Conservation (phyloP, 2,888 invertebrate genomes). For the Orthonychiurus folsomi region DNA sequence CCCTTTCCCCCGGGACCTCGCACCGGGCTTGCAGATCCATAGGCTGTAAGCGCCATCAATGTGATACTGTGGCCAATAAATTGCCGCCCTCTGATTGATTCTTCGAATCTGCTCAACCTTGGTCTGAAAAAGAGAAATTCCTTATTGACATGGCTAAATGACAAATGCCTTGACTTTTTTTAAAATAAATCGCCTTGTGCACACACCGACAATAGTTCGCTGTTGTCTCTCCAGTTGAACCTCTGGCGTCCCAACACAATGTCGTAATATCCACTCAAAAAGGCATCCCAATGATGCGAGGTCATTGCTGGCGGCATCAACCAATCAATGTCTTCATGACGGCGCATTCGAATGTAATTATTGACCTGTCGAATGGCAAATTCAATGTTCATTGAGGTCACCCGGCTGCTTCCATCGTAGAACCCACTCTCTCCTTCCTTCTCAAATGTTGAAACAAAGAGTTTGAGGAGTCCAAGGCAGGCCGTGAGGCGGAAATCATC, state of each 20-base stretch:
- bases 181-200: too few species aligned
- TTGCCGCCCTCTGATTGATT: not conserved
- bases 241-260: conserved; percentile 51
- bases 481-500: conserved; percentile 85
- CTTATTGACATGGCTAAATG: not conserved
- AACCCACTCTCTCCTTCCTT: conserved; percentile 50
- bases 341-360: conserved; percentile 50
- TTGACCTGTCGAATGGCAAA: conserved; percentile 71
- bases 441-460: conserved; percentile 56
- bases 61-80: conserved; percentile 69
- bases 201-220: too few species aligned
- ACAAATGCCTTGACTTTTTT: too few species aligned
- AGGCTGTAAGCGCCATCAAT: conserved; percentile 79
- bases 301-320: conserved; percentile 33
- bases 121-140: not conserved
- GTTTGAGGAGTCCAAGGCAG: conserved; percentile 72
- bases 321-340: conserved; percentile 61
- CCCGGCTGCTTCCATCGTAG: conserved; percentile 26
- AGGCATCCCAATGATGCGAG: conserved; percentile 85
- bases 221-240: not conserved
- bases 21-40: conserved; percentile 93
- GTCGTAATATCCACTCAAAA: conserved; percentile 61
- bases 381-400: conserved; percentile 53
- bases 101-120: not conserved
- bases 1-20: conserved; percentile 82